A percentile compares a stretch with the other conserved stretches of the same genome.
Conservation (phyloP, 2,113 vertebrate genomes). For the Pteropus alecto region DNA sequence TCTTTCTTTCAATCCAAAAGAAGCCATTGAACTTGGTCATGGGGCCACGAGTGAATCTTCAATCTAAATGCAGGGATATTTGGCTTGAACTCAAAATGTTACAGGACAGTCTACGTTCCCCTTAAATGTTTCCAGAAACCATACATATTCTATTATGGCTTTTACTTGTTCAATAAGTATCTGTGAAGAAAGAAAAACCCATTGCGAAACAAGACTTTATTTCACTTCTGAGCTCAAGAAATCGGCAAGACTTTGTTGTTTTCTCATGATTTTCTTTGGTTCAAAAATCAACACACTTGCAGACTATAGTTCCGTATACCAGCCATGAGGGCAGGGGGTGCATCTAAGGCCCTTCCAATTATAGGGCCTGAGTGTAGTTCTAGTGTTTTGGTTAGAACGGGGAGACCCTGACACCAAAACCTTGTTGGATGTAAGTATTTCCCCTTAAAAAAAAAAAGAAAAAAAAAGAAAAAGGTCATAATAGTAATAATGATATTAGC, state of each 20-base stretch:
- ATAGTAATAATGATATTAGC: not conserved
- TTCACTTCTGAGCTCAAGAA: not conserved
- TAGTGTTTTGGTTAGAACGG: not conserved
- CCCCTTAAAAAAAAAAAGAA: not conserved
- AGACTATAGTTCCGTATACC: not conserved
- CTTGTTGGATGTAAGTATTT: not conserved
- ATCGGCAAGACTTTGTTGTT: not conserved
- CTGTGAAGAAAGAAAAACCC: not conserved
- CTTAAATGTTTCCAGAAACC: not conserved
- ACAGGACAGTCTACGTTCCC: not conserved
- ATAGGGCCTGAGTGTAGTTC: not conserved
- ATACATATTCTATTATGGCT: not conserved
- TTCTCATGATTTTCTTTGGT: not conserved
- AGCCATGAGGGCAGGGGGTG: not conserved
- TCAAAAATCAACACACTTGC: not conserved
- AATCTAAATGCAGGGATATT: not conserved
- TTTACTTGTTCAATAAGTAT: not conserved
- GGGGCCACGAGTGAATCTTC: not conserved
- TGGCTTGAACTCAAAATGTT: not conserved
- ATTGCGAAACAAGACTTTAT: not conserved
- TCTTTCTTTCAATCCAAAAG: not conserved
- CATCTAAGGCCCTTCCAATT: not conserved
- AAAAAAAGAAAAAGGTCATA: not conserved
- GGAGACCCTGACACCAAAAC: not conserved
- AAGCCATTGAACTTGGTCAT: not conserved